A percentile compares a stretch with the other conserved stretches of the same genome.
phyloP scores from a whole-genome alignment of 2,888 invertebrate species.

The Brachypterus glaber region DNA sequence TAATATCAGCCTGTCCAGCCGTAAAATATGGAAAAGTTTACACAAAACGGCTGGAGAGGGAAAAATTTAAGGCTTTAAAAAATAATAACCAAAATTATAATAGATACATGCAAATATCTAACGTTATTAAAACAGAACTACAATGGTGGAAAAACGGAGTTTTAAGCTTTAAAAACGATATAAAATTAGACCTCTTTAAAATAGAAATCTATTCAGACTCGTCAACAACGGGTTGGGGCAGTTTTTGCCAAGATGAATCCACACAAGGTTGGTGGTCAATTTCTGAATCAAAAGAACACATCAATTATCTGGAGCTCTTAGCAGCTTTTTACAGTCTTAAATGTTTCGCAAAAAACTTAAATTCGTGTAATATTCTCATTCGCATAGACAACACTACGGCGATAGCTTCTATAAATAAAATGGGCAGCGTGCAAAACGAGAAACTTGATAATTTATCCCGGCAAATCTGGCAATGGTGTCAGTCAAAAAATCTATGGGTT shows the following conservation, averaged over 20 bases:
- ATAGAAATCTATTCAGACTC: slow-evolving; percentile 14
- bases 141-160: slow-evolving; percentile 5
- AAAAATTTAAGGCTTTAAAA: too few relatives aligned
- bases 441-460: slow-evolving; percentile 19
- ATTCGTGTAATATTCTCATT: slow-evolving; percentile 3
- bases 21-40: too few relatives aligned
- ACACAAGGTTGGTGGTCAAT: slow-evolving; percentile 12
- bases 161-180: too few relatives aligned
- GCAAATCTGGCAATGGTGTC: slow-evolving; percentile 24
- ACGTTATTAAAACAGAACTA: slow-evolving; percentile 2
- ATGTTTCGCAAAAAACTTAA: slow-evolving; percentile 10
- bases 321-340: slow-evolving; percentile 7
- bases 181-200: background rate
- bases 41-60: too few relatives aligned
- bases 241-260: background rate
- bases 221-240: slow-evolving; percentile 14
- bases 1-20: slow-evolving; percentile 7
- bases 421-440: too few relatives aligned
- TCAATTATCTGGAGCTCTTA: slow-evolving; percentile 13
- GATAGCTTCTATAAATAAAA: slow-evolving; percentile 11
- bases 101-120: slow-evolving; percentile 2
- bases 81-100: too few relatives aligned
- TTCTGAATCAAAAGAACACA: slow-evolving; percentile 9
- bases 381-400: slow-evolving; percentile 11
- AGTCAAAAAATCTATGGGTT: slow-evolving; percentile 20